phyloP scores from a whole-genome alignment of 1,140 invertebrate species.

The Cydia fagiglandana region DNA sequence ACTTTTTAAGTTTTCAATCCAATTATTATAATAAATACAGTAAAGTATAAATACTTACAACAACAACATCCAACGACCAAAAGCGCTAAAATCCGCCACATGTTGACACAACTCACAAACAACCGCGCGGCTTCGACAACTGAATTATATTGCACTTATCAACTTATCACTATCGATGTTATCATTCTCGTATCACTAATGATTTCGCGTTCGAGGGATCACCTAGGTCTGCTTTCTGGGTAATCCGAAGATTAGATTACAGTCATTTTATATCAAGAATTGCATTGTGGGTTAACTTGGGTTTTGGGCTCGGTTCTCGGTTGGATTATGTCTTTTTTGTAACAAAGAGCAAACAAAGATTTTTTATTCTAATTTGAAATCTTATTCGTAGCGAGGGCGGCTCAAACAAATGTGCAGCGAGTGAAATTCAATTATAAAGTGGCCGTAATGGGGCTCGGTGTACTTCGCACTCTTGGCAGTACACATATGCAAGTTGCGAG shows the following conservation, averaged over 20 bases:
- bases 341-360: too few species aligned
- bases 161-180: constrained; percentile 6
- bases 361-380: too few species aligned
- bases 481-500: too few species aligned
- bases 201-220: neutral
- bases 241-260: constrained; percentile 1
- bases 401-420: too few species aligned
- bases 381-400: too few species aligned
- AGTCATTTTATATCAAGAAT: neutral
- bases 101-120: neutral
- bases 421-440: too few species aligned
- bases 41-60: neutral
- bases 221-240: constrained; percentile 1
- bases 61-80: neutral
- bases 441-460: too few species aligned
- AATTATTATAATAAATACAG: too few species aligned
- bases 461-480: too few species aligned
- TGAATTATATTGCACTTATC: constrained; percentile 3
- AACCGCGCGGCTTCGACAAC: neutral
- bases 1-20: too few species aligned
- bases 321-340: neutral
- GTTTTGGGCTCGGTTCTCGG: neutral
- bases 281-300: neutral
- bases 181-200: constrained; percentile 7
- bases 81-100: neutral